A percentile compares a stretch with the other conserved stretches of the same genome.
Conservation (phyloP, 2,113 vertebrate genomes). For the Tyto alba region DNA sequence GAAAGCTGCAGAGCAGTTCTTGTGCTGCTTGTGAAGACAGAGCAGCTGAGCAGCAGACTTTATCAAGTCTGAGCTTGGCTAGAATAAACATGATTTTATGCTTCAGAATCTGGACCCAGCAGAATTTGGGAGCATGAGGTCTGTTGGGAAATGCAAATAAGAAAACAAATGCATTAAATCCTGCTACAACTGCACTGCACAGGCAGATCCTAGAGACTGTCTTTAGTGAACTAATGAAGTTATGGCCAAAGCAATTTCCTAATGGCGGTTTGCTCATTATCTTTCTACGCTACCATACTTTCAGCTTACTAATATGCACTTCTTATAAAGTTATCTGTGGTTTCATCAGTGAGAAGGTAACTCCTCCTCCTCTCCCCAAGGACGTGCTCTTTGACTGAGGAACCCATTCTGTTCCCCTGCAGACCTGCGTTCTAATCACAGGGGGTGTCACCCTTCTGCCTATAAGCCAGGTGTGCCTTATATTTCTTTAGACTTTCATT, state of each 20-base stretch:
- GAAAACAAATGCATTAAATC: background rate
- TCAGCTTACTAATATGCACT: background rate
- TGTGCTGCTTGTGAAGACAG: background rate
- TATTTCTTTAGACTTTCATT: background rate
- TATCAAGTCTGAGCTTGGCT: background rate
- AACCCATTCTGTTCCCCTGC: background rate
- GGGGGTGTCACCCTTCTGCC: background rate
- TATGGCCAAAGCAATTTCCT: background rate
- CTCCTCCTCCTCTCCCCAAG: background rate
- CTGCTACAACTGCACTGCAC: background rate
- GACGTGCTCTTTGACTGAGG: background rate
- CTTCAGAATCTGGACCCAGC: background rate
- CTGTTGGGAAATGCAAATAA: background rate
- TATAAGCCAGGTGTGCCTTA: accelerated
- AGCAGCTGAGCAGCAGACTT: background rate
- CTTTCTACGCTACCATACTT: background rate
- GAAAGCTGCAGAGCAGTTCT: background rate
- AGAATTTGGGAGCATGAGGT: background rate
- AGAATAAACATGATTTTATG: background rate
- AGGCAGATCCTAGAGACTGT: background rate
- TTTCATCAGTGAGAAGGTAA: background rate
- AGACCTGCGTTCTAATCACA: accelerated
- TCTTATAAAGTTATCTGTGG: background rate
- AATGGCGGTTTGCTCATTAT: background rate
- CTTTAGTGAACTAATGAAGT: background rate